Conservation (phyloP, 2,797 vertebrate genomes). For the Coendou prehensilis region DNA sequence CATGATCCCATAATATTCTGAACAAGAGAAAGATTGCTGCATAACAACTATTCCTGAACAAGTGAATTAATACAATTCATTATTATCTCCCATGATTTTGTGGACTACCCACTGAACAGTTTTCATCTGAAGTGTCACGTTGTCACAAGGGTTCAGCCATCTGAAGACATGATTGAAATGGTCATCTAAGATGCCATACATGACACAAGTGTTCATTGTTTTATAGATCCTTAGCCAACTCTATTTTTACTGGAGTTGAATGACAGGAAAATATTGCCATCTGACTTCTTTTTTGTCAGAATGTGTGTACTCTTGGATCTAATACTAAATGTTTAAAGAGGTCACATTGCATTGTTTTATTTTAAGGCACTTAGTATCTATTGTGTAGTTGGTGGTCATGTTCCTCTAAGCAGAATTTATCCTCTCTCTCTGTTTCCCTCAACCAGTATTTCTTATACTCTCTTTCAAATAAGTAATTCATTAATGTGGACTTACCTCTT, state of each 20-base stretch:
- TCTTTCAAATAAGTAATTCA: background rate
- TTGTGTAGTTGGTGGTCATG: background rate
- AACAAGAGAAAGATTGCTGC: background rate
- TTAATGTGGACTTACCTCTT: background rate
- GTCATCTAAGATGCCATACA: background rate
- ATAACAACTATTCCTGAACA: background rate
- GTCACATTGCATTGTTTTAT: background rate
- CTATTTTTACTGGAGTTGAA: constrained; percentile 8
- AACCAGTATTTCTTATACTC: background rate
- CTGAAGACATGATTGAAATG: background rate
- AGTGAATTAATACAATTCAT: background rate
- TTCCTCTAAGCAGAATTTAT: background rate
- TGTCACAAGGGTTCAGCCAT: background rate
- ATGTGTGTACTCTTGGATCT: background rate
- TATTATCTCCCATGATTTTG: background rate
- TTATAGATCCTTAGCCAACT: background rate
- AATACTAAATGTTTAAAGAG: background rate
- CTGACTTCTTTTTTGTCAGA: constrained; percentile 11
- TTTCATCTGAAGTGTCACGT: background rate
- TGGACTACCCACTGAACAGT: background rate
- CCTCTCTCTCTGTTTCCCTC: background rate
- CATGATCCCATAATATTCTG: background rate
- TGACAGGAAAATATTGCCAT: background rate
- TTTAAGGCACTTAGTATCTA: background rate
- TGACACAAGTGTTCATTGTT: background rate